These are phyloP conservation scores for Arrhopalites spinosus DNA, from an alignment of 2,888 invertebrate species.

Conservation along the genomic window DNA sequence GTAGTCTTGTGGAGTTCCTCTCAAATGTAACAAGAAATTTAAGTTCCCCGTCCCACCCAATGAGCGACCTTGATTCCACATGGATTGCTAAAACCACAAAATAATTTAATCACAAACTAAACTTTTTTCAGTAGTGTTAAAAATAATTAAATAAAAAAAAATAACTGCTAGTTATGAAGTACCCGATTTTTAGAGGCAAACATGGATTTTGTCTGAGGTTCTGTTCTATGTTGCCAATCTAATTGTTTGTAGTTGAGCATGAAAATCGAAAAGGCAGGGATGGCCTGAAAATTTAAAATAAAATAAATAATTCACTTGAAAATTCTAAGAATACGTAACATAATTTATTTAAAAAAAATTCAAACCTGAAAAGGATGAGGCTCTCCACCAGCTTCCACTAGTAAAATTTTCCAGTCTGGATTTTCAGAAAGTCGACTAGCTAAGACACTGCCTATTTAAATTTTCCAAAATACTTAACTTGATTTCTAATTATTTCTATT, in stretches of 20 bases:
- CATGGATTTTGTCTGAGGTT: constrained; percentile 5
- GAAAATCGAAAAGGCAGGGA: constrained; percentile 6
- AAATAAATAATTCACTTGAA: neutral
- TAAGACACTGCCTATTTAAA: neutral
- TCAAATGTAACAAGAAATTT: neutral
- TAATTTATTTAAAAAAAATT: too few species aligned
- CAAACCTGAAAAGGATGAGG: constrained; percentile 21
- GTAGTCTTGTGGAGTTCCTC: too few species aligned
- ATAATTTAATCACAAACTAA: too few species aligned
- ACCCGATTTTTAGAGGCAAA: neutral
- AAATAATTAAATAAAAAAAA: too few species aligned
- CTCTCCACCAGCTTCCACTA: constrained; percentile 40
- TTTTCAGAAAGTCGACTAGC: constrained; percentile 40
- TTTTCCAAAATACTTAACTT: too few species aligned
- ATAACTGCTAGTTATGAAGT: too few species aligned
- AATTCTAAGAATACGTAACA: neutral
- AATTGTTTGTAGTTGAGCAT: constrained; percentile 8
- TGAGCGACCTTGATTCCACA: constrained; percentile 34
- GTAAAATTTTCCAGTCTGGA: constrained; percentile 29
- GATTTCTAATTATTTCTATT: too few species aligned
- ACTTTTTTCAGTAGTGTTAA: too few species aligned
- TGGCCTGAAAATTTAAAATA: neutral
- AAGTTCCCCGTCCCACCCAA: constrained; percentile 38
- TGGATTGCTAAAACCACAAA: constrained; percentile 18
- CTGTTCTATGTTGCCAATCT: neutral